Evolutionary conservation across 2,113 vertebrate genomes (phyloP).

Genomic region (Poeciliopsis prolifica): DNA sequence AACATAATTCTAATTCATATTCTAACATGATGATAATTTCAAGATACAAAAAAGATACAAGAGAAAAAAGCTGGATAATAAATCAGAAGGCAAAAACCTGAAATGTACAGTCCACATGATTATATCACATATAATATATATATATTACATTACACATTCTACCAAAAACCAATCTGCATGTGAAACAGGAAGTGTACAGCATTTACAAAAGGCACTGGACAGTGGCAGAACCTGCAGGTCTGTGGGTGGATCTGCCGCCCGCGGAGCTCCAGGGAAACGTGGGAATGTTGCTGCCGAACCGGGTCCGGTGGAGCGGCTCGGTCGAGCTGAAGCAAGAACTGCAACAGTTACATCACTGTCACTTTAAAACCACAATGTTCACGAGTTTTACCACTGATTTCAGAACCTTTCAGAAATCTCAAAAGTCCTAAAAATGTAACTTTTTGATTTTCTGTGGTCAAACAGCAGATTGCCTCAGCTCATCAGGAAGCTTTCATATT

Average conservation of each 20-base stretch:
- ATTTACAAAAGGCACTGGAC: slow-evolving; percentile 77
- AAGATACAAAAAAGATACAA: slow-evolving; percentile 15
- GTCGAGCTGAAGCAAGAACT: background rate
- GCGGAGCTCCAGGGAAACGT: slow-evolving; percentile 85
- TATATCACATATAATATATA: slow-evolving; percentile 61
- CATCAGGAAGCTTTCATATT: background rate
- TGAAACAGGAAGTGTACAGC: slow-evolving; percentile 56
- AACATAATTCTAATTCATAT: slow-evolving; percentile 28
- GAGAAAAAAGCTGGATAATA: slow-evolving; percentile 25
- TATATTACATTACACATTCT: slow-evolving; percentile 77
- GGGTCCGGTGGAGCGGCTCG: background rate
- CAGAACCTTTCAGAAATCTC: background rate
- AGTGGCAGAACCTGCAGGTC: slow-evolving; percentile 58
- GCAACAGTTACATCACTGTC: background rate
- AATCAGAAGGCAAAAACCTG: slow-evolving; percentile 54
- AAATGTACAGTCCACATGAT: slow-evolving; percentile 79
- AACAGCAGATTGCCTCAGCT: background rate
- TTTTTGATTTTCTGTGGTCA: background rate
- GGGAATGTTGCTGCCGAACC: slow-evolving; percentile 41
- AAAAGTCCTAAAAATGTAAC: too few relatives aligned
- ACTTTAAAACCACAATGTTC: background rate
- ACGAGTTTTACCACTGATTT: background rate
- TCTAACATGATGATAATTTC: slow-evolving; percentile 29
- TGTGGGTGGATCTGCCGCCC: slow-evolving; percentile 86
- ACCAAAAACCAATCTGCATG: slow-evolving; percentile 42